A percentile compares a stretch with the other conserved stretches of the same genome.
These are phyloP conservation scores for Platycheirus rosarum DNA, from an alignment of 2,888 invertebrate genomes.

Conservation along the genomic window DNA sequence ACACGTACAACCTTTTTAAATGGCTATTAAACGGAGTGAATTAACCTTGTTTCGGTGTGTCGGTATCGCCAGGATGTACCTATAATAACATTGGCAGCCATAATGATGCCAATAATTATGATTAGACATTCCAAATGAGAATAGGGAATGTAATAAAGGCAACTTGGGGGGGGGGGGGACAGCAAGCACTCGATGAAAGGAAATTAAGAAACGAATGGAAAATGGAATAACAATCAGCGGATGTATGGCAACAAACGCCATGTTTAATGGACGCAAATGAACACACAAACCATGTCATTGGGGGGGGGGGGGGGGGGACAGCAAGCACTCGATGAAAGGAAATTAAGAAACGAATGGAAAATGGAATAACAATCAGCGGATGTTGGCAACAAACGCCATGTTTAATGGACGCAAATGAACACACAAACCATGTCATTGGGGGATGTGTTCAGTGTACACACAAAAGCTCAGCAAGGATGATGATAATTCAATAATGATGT, in stretches of 20 bases:
- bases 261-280: neutral
- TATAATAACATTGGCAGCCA: constrained; percentile 48
- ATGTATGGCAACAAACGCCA: constrained; percentile 9
- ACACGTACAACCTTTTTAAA: constrained; percentile 72
- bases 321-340: neutral
- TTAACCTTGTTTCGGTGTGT: constrained; percentile 65
- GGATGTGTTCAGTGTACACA: too few relatives aligned
- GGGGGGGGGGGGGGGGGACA: neutral
- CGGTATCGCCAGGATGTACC: constrained; percentile 30
- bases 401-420: neutral
- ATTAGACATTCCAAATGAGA: constrained; percentile 58
- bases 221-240: constrained; percentile 44
- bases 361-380: constrained; percentile 44
- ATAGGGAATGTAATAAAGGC: constrained; percentile 38
- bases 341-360: constrained; percentile 11
- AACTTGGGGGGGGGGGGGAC: neutral
- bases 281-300: neutral
- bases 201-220: constrained; percentile 9
- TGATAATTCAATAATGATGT: constrained; percentile 57
- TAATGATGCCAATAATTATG: constrained; percentile 69
- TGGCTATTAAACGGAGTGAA: constrained; percentile 59
- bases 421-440: constrained; percentile 1
- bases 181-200: neutral
- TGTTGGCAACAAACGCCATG: constrained; percentile 7
- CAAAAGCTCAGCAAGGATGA: too few relatives aligned